A percentile compares a stretch with the other conserved stretches of the same genome.
Evolutionary conservation across 2,113 vertebrate species (phyloP).

Genomic region (Grammomys surdaster): DNA sequence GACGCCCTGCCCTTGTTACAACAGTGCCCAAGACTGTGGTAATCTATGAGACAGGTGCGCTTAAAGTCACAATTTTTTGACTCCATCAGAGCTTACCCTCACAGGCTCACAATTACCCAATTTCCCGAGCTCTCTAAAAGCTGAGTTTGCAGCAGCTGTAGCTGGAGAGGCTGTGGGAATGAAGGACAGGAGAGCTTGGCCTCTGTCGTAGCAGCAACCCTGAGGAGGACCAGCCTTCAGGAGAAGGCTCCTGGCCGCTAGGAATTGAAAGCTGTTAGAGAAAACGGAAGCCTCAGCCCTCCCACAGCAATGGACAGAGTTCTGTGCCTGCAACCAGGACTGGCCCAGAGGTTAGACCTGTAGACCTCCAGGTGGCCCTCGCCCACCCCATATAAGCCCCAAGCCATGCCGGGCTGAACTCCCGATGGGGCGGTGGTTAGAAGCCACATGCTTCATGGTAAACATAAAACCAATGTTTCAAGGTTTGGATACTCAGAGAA

Average conservation of each 20-base stretch:
- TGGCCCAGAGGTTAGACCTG: background rate
- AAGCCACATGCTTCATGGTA: fast-evolving
- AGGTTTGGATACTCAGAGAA: fast-evolving
- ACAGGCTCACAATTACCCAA: background rate
- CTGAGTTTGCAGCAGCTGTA: background rate
- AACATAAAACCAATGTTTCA: background rate
- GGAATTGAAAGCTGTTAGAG: background rate
- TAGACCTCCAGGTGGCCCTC: background rate
- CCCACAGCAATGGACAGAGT: background rate
- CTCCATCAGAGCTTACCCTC: background rate
- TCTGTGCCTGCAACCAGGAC: background rate
- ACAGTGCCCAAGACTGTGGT: background rate
- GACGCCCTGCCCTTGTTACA: background rate
- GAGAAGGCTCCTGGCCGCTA: background rate
- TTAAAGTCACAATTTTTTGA: background rate
- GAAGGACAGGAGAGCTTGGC: background rate
- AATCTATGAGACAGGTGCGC: too few relatives aligned
- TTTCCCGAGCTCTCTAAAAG: background rate
- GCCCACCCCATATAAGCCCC: background rate
- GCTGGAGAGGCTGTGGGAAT: background rate
- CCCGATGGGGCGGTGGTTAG: background rate
- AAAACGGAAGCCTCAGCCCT: background rate
- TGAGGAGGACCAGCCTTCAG: too few relatives aligned
- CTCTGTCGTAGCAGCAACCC: background rate
- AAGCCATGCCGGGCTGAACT: background rate